Evolutionary conservation across 2,888 invertebrate genomes (phyloP).

Genomic region (Cephus runcator): DNA sequence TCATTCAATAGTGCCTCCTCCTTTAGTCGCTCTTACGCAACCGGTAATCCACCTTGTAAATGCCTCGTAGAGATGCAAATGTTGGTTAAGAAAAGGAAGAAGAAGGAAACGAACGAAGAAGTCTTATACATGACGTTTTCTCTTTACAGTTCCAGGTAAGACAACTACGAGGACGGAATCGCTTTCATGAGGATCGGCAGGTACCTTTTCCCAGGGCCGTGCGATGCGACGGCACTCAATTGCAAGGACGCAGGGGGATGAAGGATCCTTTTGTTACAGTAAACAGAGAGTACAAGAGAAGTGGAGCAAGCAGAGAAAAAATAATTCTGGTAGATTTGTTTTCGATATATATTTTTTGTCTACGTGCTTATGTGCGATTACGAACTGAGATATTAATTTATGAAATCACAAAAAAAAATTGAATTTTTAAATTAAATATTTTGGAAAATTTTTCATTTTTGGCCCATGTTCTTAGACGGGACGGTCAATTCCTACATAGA

Average conservation of each 20-base stretch:
- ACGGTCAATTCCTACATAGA: neutral
- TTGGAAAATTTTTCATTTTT: neutral
- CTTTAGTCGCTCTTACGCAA: neutral
- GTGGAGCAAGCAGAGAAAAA: neutral
- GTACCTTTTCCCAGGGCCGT: neutral
- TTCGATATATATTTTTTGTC: neutral
- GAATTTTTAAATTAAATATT: neutral
- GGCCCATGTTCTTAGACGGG: neutral
- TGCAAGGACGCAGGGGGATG: neutral
- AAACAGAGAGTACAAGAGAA: neutral
- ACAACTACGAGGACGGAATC: neutral
- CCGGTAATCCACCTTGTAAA: neutral
- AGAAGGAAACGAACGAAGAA: neutral
- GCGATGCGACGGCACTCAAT: neutral
- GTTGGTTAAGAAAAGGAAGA: neutral
- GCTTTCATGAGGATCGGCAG: neutral
- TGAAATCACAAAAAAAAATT: neutral
- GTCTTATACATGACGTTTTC: neutral
- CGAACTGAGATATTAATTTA: neutral
- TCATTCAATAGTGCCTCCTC: neutral
- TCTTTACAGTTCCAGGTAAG: slow-evolving; percentile 5
- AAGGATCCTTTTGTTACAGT: neutral
- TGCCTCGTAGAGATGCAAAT: slow-evolving; percentile 2
- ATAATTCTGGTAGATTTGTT: neutral
- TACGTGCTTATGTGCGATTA: too few species aligned